Evolutionary conservation across 2,888 invertebrate genomes (phyloP).

Genomic region (Encarsia formosa): DNA sequence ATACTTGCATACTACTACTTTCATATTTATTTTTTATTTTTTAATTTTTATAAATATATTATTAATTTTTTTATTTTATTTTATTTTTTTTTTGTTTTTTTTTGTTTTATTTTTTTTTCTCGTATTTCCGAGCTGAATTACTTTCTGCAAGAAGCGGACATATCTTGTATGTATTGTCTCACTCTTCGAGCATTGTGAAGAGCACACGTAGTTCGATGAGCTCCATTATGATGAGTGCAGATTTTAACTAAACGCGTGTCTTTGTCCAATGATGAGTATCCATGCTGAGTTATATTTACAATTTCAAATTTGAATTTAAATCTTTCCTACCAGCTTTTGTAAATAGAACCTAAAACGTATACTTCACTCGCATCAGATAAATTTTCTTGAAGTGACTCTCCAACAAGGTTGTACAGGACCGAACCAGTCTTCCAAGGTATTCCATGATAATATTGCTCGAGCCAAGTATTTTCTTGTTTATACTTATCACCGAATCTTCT

Average conservation of each 20-base stretch:
- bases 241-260: background rate
- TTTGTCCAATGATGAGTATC: background rate
- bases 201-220: background rate
- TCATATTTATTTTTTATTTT: no score
- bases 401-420: background rate
- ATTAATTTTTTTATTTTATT: no score
- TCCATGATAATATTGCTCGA: background rate
- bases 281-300: background rate
- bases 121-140: no score
- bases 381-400: background rate
- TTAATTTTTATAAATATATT: no score
- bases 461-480: background rate
- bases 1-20: no score
- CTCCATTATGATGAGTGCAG: background rate
- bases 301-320: background rate
- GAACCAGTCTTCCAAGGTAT: background rate
- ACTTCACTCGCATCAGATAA: background rate
- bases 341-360: background rate
- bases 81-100: no score
- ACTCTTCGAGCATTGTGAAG: background rate
- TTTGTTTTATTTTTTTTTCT: no score
- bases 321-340: background rate
- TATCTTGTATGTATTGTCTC: no score
- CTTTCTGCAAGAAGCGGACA: no score
- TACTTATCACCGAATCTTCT: slow-evolving; percentile 1